A percentile compares a stretch with the other conserved stretches of the same genome.
phyloP scores from a whole-genome alignment of 2,113 vertebrate genomes.

The Gnathonemus longibarbis region DNA sequence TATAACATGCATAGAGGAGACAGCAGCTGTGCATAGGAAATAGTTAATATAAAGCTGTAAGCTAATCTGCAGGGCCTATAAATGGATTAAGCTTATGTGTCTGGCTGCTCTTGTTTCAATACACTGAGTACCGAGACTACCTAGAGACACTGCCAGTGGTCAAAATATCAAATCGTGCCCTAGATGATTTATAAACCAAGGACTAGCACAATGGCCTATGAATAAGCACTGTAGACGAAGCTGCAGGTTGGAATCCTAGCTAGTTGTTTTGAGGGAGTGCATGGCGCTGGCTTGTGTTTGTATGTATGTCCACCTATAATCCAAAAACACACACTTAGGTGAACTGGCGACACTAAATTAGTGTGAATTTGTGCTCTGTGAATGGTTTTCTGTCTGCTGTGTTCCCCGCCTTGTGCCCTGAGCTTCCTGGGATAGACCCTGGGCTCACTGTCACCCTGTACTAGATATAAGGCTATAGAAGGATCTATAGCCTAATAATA shows the following conservation, averaged over 20 bases:
- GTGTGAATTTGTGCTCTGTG: not conserved
- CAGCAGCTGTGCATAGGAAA: not conserved
- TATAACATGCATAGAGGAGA: not conserved
- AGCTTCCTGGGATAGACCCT: not conserved
- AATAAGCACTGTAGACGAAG: not conserved
- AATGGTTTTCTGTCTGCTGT: not conserved
- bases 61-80: not conserved
- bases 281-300: not conserved
- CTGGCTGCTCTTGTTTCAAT: not conserved
- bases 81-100: not conserved
- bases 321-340: not conserved
- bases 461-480: not conserved
- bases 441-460: not conserved
- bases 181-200: not conserved
- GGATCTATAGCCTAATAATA: not conserved
- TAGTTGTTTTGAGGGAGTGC: not conserved
- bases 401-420: not conserved
- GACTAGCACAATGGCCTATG: not conserved
- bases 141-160: not conserved
- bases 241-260: not conserved
- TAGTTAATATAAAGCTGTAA: slow-evolving; percentile 1
- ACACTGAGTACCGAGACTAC: not conserved
- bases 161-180: not conserved
- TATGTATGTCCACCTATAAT: not conserved
- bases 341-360: not conserved